A percentile compares a stretch with the other conserved stretches of the same genome.
Evolutionary conservation across 64 coral and sea anemone species (phyloP).

Genomic region (Pocillopora verrucosa): DNA sequence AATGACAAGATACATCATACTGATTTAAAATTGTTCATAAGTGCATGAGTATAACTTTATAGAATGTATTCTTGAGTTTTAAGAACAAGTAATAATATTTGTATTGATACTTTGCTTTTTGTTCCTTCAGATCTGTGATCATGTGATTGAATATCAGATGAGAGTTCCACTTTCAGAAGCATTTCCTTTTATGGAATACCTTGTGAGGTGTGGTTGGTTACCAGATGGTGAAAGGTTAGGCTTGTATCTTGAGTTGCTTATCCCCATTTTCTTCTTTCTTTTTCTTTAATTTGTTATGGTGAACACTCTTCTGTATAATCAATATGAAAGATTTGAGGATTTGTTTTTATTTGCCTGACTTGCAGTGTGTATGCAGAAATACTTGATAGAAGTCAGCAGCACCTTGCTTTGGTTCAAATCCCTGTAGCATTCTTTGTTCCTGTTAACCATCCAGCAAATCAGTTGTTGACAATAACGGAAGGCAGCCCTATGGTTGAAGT

Average conservation of each 20-base stretch:
- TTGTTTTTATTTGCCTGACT: background rate
- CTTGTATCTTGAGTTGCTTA: background rate
- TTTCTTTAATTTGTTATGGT: too few relatives aligned
- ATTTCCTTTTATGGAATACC: slow-evolving; percentile 91
- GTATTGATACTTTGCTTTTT: background rate
- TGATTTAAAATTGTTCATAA: too few relatives aligned
- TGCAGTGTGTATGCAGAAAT: slow-evolving; percentile 89
- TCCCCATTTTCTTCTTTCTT: background rate
- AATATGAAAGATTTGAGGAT: background rate
- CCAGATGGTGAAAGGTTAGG: slow-evolving; percentile 87
- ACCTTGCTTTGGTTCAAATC: slow-evolving; percentile 84
- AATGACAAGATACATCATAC: too few relatives aligned
- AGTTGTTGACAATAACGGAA: slow-evolving; percentile 47
- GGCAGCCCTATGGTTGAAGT: slow-evolving; percentile 81
- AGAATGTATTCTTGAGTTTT: too few relatives aligned
- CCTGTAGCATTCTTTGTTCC: slow-evolving; percentile 84
- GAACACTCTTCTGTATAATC: too few relatives aligned
- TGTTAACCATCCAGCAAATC: slow-evolving; percentile 65
- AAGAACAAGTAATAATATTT: background rate
- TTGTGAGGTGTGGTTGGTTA: slow-evolving; percentile 93
- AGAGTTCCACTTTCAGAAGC: slow-evolving; percentile 84
- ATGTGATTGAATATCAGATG: slow-evolving; percentile 84
- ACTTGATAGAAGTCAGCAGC: slow-evolving; percentile 81
- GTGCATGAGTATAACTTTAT: too few relatives aligned
- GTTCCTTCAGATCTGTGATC: slow-evolving; percentile 83